Evolutionary conservation across 2,797 vertebrate species (phyloP), one percentile per base, ranked within the genome.

Genomic region (Phrynocephalus guinanensis): DNA sequence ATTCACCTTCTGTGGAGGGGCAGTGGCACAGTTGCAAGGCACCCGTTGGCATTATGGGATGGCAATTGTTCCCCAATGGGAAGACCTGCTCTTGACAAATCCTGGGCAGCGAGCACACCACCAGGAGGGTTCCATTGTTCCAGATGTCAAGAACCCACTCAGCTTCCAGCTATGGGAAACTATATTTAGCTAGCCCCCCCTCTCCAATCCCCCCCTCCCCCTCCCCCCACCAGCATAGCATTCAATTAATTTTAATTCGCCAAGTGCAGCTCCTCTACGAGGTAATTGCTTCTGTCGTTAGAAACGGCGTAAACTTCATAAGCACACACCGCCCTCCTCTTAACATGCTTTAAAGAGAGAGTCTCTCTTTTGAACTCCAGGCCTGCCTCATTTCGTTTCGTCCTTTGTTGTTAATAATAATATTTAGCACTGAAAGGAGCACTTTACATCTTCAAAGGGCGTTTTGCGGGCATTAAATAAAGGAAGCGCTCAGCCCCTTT

Each of bases 351-450:
- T 79, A 86, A 90, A 0, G 0, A 80, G 70, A 28, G n/a, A 84
- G 26, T 6, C 85, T 82, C 86, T 85, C 1, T 0, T 63, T 50
- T 83, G 85, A 89, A 84, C 85, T 89, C 75, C 6, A 20, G 83
- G 33, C 28, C 52, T 63, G 6, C 33, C 15, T 83, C 83, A 85
- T 79, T 89, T 82, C 77, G 72, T 38, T 84, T 79, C 67, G 91
- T 83, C 13, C 50, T 94, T 88, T 86, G 9, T 78, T 66, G 86
- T 86, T 50, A 90, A 88, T 87, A 91, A 87, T 84, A 88, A 76
- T 68, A 89, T 86, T 91, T 88, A 91, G 79, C 48, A 10, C 85
- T 77, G 86, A 79, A 52, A 24, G 83, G 70, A 91, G 67, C n/a
- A 33, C 10, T 91, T 92, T 83, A 22, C 50, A 6, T 82, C 63